Conservation (phyloP, 2,797 vertebrate species). For the Chaenodraco wilsoni region DNA sequence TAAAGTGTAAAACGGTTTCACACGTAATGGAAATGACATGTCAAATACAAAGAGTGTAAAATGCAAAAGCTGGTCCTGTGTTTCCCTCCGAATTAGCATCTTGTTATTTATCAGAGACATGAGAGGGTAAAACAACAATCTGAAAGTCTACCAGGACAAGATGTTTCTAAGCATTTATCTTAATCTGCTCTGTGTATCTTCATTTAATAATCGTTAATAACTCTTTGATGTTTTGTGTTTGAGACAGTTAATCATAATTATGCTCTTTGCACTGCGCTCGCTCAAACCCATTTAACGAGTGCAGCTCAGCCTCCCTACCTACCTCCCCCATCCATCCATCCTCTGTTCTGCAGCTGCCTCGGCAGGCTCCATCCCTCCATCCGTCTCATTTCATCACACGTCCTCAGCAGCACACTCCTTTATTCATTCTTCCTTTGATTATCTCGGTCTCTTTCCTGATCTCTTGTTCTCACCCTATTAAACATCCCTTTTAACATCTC, state of each 20-base stretch:
- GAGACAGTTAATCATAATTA: conserved; percentile 49
- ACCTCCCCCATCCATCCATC: conserved; percentile 47
- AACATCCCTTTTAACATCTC: conserved; percentile 54
- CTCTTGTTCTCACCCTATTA: conserved; percentile 58
- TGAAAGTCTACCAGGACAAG: background rate
- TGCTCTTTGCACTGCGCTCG: conserved; percentile 25
- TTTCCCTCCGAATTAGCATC: background rate
- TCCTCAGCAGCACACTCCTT: conserved; percentile 30
- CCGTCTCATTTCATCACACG: conserved; percentile 64
- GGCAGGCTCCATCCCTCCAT: conserved; percentile 49
- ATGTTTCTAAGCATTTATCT: conserved; percentile 19
- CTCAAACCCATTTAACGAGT: conserved; percentile 46
- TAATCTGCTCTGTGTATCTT: conserved; percentile 23
- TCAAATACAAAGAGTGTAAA: background rate
- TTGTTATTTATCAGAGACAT: background rate
- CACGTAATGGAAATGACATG: background rate
- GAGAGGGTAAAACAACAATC: conserved; percentile 2
- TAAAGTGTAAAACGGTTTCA: background rate
- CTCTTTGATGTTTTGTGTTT: conserved; percentile 46
- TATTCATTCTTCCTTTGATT: conserved; percentile 59
- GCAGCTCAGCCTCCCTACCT: conserved; percentile 29
- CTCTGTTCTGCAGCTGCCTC: conserved; percentile 56
- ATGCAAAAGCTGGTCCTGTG: background rate
- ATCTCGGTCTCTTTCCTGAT: conserved; percentile 31
- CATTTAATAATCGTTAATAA: conserved; percentile 34